Percentiles rank a stretch among this genome's conserved stretches.
Conservation (phyloP, 1,140 invertebrate species). For the Ceratosolen solmsi region DNA sequence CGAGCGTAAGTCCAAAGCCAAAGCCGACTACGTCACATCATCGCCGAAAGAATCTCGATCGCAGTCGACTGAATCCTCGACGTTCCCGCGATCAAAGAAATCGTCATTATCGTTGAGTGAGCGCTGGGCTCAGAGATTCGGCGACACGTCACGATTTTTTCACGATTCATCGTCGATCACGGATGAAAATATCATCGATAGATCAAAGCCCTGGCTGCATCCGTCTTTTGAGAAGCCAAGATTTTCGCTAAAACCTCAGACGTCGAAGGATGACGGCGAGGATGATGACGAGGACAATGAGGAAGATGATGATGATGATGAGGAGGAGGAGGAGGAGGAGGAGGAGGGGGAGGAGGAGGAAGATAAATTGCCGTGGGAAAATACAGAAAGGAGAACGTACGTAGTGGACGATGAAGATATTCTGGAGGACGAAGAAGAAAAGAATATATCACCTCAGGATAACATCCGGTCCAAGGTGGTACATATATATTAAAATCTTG, state of each 20-base stretch:
- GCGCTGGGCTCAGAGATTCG: constrained; percentile 74
- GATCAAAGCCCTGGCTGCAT: constrained; percentile 70
- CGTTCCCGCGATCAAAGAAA: constrained; percentile 70
- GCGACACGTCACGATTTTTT: constrained; percentile 51
- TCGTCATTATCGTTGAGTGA: constrained; percentile 63
- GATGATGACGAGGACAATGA: constrained; percentile 50
- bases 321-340: constrained; percentile 53
- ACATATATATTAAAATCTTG: constrained; percentile 46
- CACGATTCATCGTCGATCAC: constrained; percentile 29
- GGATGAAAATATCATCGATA: constrained; percentile 65
- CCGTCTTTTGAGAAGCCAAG: constrained; percentile 70
- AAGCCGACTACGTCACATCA: constrained; percentile 65
- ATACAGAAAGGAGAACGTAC: constrained; percentile 37
- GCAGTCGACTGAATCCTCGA: constrained; percentile 72
- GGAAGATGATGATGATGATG: constrained; percentile 53
- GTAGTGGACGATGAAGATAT: constrained; percentile 22
- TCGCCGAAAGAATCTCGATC: constrained; percentile 67
- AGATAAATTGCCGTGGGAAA: constrained; percentile 62
- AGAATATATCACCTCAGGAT: constrained; percentile 37
- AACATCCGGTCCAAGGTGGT: constrained; percentile 48
- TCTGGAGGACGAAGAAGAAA: constrained; percentile 49
- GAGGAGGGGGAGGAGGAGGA: constrained; percentile 55
- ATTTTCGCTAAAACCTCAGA: constrained; percentile 60
- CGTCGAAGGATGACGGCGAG: constrained; percentile 54
- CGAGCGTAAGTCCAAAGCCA: constrained; percentile 75